A percentile compares a stretch with the other conserved stretches of the same genome.
Conservation (phyloP, 2,797 vertebrate species). For the Onychomys torridus region DNA sequence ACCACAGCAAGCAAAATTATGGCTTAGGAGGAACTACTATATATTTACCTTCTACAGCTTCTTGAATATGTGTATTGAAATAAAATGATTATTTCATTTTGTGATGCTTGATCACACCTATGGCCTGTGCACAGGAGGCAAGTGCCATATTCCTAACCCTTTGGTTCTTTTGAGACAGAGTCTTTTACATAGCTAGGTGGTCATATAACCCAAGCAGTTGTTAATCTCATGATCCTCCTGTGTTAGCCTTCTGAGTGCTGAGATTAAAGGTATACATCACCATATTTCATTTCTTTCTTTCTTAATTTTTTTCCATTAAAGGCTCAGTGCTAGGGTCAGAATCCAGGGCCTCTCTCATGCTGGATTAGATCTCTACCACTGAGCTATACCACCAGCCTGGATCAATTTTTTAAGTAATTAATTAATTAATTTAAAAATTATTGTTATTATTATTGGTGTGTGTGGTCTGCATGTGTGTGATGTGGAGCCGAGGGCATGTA, state of each 20-base stretch:
- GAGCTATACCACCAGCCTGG: neutral
- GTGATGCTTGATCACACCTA: neutral
- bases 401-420: neutral
- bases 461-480: neutral
- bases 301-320: neutral
- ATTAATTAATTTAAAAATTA: neutral
- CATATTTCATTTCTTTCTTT: neutral
- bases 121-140: neutral
- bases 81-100: neutral
- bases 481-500: neutral
- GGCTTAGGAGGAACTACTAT: neutral
- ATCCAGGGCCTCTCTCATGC: neutral
- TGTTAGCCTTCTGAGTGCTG: neutral
- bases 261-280: neutral
- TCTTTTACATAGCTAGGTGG: neutral
- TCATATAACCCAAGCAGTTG: too few species aligned
- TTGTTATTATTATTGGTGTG: neutral
- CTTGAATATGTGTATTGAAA: neutral
- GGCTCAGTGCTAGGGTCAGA: neutral
- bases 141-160: neutral
- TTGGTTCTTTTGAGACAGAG: neutral
- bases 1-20: neutral
- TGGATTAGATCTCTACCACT: neutral
- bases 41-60: constrained; percentile 18
- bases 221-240: too few species aligned